phyloP scores from a whole-genome alignment of 2,797 vertebrate species.

The Graptemys geographica region DNA sequence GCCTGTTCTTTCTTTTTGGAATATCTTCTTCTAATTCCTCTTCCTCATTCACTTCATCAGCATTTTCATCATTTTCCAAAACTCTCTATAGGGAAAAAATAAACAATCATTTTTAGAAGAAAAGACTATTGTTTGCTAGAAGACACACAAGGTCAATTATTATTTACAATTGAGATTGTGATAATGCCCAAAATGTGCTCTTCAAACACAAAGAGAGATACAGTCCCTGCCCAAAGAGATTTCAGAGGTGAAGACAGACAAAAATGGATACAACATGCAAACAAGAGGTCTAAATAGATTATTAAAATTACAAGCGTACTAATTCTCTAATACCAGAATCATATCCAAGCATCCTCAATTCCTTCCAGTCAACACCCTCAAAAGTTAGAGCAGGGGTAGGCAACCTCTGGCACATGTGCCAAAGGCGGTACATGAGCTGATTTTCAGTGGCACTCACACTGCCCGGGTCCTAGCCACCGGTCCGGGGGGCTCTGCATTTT shows the following conservation, averaged over 20 bases:
- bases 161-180: constrained; percentile 17
- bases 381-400: background rate
- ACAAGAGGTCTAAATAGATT: background rate
- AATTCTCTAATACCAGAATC: constrained; percentile 33
- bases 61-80: constrained; percentile 96
- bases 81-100: constrained; percentile 88
- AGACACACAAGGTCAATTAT: background rate
- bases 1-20: constrained; percentile 95
- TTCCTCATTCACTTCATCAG: constrained; percentile 94
- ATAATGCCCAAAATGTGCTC: constrained; percentile 25
- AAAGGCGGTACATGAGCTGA: too few relatives aligned
- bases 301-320: background rate
- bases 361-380: background rate
- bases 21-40: constrained; percentile 96
- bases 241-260: background rate
- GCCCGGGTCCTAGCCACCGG: too few relatives aligned
- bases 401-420: too few relatives aligned
- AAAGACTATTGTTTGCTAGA: background rate
- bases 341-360: constrained; percentile 16
- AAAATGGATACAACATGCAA: background rate
- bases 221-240: background rate
- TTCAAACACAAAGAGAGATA: background rate
- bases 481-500: too few relatives aligned
- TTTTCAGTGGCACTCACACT: too few relatives aligned
- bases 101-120: constrained; percentile 55